These are phyloP conservation scores for Amiota mariae DNA, from an alignment of 2,888 invertebrate species.

Conservation along the genomic window DNA sequence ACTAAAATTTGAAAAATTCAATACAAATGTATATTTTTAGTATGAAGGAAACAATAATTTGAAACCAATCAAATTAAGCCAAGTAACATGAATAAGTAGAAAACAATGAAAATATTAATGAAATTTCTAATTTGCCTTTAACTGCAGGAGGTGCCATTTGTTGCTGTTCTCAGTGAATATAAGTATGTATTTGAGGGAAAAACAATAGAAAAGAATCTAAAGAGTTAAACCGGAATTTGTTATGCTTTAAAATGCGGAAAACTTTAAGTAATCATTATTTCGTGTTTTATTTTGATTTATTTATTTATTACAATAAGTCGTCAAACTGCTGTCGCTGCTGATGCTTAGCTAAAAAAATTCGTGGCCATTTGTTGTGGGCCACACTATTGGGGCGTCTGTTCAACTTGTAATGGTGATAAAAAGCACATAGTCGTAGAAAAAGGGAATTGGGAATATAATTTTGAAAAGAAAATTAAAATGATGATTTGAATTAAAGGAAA, in stretches of 20 bases:
- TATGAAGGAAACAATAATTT: not conserved
- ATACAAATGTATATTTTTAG: not conserved
- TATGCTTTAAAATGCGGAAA: constrained; percentile 7
- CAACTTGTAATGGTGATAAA: no score
- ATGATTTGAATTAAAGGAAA: no score
- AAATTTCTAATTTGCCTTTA: not conserved
- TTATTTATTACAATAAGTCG: not conserved
- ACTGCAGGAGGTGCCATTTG: not conserved
- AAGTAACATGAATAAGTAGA: not conserved
- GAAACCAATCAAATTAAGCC: constrained; percentile 22
- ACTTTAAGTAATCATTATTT: not conserved
- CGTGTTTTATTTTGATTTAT: not conserved
- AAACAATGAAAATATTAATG: not conserved
- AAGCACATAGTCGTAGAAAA: no score
- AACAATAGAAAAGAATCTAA: not conserved
- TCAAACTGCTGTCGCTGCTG: not conserved
- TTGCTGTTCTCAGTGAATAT: not conserved
- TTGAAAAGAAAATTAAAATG: no score
- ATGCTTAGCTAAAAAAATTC: no score
- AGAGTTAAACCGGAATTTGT: not conserved
- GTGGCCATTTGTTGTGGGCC: no score
- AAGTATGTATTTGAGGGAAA: not conserved
- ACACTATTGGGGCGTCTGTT: no score
- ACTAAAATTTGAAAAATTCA: not conserved
- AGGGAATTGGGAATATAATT: no score